phyloP scores from a whole-genome alignment of 2,113 vertebrate genomes.

The Scartelaos histophorus region DNA sequence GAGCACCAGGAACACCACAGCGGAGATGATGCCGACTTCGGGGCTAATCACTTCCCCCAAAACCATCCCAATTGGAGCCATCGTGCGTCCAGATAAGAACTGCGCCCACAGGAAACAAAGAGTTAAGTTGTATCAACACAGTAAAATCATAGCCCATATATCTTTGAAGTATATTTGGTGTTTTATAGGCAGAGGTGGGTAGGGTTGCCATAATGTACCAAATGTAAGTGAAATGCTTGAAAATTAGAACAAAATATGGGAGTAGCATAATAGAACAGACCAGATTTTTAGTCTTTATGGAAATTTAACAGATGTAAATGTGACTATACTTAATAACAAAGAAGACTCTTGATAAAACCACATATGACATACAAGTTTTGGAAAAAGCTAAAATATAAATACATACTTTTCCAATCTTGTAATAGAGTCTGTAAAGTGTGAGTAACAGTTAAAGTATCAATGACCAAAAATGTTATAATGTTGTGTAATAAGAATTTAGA shows the following conservation, averaged over 20 bases:
- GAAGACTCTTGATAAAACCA: too few species aligned
- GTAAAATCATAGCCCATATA: neutral
- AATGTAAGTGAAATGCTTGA: too few species aligned
- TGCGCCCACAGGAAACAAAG: neutral
- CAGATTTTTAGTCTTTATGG: too few species aligned
- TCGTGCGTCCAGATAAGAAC: constrained; percentile 19
- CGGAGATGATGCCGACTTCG: constrained; percentile 60
- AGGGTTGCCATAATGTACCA: too few species aligned
- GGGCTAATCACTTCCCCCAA: constrained; percentile 47
- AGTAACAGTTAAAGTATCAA: neutral
- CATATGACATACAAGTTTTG: neutral
- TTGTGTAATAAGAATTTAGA: neutral
- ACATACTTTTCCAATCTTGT: too few species aligned
- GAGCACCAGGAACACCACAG: constrained; percentile 59
- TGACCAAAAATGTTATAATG: neutral
- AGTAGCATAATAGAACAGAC: too few species aligned
- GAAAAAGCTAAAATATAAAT: neutral
- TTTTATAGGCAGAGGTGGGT: too few species aligned
- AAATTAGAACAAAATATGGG: too few species aligned
- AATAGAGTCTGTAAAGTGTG: neutral
- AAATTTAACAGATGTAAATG: too few species aligned
- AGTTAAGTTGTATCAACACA: neutral
- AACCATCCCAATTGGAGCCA: constrained; percentile 59
- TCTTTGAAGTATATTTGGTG: neutral
- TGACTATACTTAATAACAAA: too few species aligned